Base-by-base conservation (phyloP, 2,797 vertebrate species). In the Aplochiton taeniatus region DNA sequence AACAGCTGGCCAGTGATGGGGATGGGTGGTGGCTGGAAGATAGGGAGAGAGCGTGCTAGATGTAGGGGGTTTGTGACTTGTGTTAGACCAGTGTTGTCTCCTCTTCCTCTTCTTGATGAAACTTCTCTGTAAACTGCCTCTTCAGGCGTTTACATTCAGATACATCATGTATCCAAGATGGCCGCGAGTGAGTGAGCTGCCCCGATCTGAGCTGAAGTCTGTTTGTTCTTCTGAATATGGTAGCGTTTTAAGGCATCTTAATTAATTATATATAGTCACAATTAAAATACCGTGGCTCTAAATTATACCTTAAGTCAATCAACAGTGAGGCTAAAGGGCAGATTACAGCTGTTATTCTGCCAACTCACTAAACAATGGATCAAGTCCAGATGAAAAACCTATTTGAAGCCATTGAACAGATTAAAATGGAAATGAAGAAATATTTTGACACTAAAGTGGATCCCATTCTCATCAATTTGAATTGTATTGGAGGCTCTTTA, bases 401-500 rank as follows among this genome's bases (percentile, higher is more conserved):
- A 12, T 66, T 20, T 16, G 20, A 66, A 4, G 19, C 54, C 14
- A 58, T 66, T 9, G n/a, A 58, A 13, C 64, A 61, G 41, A 49
- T 58, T 10, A 67, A 51, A 42, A 42, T 9, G 16, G 49, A 51
- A 11, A 61, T 51, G 47, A 49, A 47, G 10, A n/a, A 14, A 9
- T n/a, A 58, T 16, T 58, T 61, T 41, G 46, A 61, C 9, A n/a
- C 63, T 14, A 65, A 65, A 49, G 17, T 53, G 6, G 56, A 52
- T 10, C 41, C 58, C 8, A 44, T 67, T 45, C 11, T 58, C 11
- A 9, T 9, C 11, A 53, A 18, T 19, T 14, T 67, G 14, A 42
- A 49, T 9, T 12, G 20, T 7, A 66, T 58, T 20, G 46, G 59
- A 47, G 19, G 5, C 14, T 60, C 47, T 12, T 53, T 67, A 46